phyloP scores from a whole-genome alignment of 2,797 vertebrate species.

The Hozukius guyotensis region DNA sequence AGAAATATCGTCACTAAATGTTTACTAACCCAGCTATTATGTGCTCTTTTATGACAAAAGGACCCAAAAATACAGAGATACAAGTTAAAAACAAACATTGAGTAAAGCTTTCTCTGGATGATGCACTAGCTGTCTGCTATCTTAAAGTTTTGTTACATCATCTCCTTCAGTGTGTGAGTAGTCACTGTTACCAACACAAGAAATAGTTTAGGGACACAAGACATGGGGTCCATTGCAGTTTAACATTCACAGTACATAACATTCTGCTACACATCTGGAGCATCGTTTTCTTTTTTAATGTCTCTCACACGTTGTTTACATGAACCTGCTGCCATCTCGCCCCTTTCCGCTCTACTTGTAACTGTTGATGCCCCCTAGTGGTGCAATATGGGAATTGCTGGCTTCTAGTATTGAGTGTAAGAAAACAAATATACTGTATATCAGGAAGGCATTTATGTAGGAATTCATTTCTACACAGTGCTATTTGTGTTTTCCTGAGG shows the following conservation, averaged over 20 bases:
- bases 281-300: neutral
- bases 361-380: conserved; percentile 43
- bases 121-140: neutral
- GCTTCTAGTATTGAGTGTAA: neutral
- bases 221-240: neutral
- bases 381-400: conserved; percentile 9
- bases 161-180: neutral
- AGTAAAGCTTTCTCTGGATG: neutral
- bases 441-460: neutral
- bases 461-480: neutral
- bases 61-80: neutral
- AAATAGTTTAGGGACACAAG: neutral
- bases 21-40: neutral
- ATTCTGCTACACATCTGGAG: neutral
- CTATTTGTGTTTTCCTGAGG: conserved; percentile 8
- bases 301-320: conserved; percentile 53
- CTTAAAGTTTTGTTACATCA: neutral
- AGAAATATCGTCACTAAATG: neutral
- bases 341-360: neutral
- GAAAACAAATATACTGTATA: neutral
- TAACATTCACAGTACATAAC: neutral
- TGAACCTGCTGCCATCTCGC: conserved; percentile 47
- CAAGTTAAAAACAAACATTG: neutral
- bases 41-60: neutral
- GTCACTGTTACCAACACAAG: neutral